Conservation (phyloP, 2,113 vertebrate species). For the Elanus axillaris region DNA sequence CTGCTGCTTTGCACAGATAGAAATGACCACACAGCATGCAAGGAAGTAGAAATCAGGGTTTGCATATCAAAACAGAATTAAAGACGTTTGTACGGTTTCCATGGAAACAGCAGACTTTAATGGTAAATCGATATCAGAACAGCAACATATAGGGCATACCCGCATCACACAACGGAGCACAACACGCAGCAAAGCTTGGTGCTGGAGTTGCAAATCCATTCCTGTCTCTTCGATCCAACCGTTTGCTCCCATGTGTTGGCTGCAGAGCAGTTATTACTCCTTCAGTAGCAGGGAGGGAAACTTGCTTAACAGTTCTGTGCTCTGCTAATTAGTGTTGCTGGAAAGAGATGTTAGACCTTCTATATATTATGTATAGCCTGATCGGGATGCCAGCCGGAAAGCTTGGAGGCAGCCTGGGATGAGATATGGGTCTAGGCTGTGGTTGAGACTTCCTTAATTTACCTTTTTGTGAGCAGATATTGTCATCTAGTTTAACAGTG, state of each 20-base stretch:
- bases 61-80: neutral
- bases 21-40: fast-evolving
- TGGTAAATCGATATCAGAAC: neutral
- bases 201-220: neutral
- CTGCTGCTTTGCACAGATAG: neutral
- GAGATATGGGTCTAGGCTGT: neutral
- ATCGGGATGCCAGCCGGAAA: fast-evolving
- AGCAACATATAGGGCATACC: fast-evolving
- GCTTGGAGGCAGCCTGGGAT: neutral
- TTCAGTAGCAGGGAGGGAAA: neutral
- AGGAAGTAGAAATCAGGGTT: neutral
- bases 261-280: fast-evolving
- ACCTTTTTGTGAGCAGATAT: neutral
- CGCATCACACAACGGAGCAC: fast-evolving
- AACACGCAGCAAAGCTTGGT: fast-evolving
- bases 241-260: neutral
- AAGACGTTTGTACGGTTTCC: neutral
- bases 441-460: neutral
- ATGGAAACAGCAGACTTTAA: neutral
- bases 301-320: neutral
- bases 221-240: neutral
- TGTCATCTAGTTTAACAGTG: neutral
- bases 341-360: neutral
- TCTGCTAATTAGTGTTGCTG: neutral
- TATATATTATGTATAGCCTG: fast-evolving